Evolutionary conservation across 2,113 vertebrate species (phyloP).

Genomic region (Porphyrio hochstetteri): DNA sequence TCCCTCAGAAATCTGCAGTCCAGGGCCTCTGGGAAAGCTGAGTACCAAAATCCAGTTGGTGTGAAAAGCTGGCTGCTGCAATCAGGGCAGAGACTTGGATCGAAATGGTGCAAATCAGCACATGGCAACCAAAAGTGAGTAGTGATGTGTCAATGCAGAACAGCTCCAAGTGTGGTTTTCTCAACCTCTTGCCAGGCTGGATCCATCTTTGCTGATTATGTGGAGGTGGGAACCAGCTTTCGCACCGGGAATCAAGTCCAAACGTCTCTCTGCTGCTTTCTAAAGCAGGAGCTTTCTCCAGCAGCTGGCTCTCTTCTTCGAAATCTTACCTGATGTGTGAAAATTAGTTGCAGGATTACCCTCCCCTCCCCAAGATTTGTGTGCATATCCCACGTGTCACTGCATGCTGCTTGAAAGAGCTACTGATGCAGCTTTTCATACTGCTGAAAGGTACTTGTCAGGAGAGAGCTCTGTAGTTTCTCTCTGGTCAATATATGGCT

Average conservation of each 20-base stretch:
- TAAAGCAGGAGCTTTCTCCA: not conserved
- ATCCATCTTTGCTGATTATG: not conserved
- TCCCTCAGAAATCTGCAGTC: not conserved
- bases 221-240: not conserved
- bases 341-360: not conserved
- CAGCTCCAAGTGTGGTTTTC: not conserved
- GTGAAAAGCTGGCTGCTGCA: not conserved
- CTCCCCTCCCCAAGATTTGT: not conserved
- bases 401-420: not conserved
- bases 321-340: not conserved
- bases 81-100: not conserved
- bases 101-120: not conserved
- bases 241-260: not conserved
- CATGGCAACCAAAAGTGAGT: not conserved
- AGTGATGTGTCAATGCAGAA: not conserved
- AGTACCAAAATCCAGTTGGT: not conserved
- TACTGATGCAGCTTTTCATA: not conserved
- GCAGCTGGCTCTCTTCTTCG: not conserved
- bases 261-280: not conserved
- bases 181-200: not conserved
- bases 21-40: not conserved
- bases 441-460: not conserved
- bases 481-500: not conserved
- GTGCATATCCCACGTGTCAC: not conserved
- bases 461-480: not conserved